Base-by-base conservation (phyloP, 2,797 vertebrate species). In the Eupleurogrammus muticus region DNA sequence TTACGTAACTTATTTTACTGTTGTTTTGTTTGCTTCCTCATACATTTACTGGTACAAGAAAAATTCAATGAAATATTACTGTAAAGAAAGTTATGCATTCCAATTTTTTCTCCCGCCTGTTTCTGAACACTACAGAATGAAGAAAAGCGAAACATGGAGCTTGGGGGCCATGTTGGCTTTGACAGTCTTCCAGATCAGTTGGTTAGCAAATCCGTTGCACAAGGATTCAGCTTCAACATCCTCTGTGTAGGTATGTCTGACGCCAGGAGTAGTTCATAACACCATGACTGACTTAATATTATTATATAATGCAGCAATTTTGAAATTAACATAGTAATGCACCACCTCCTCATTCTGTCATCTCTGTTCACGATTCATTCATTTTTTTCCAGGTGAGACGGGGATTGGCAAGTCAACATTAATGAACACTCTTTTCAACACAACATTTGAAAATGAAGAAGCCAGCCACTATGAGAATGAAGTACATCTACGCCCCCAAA, bases 221-320 rank as follows among this genome's bases (percentile, higher is more conserved):
- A 96, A 81, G 97, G 97, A 76, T 99, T 99, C 94, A 95, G 95
- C 91, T 99, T 99, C 94, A 99, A 99, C 90, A 97, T 99, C 91
- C 96, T 99, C 77, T 99, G 98, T 70, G 96, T 99, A 72, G 98
- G 98, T 99, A 93, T 81, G 97, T 86, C 66, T 77, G 42, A 58
- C 67, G 23, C 19, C 59, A 23, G 19, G 52, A 51, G 14, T 48
- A 38, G 24, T 19, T 35, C 24, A 16, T 21, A 20, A 55, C 50
- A 32, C 20, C 47, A 28, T 28, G 24, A 11, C 19, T 28, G 24
- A 21, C 20, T 13, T 44, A 17, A n/a, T 46, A 1, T 19, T 11
- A 16, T 13, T 1, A 1, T 59, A 5, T 23, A 50, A 48, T 24
- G 14, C n/a, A 28, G 38, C 21, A 5, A 24, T 62, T 24, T 19